Base-by-base conservation (phyloP, 2,113 vertebrate genomes). In the Malurus elegans region DNA sequence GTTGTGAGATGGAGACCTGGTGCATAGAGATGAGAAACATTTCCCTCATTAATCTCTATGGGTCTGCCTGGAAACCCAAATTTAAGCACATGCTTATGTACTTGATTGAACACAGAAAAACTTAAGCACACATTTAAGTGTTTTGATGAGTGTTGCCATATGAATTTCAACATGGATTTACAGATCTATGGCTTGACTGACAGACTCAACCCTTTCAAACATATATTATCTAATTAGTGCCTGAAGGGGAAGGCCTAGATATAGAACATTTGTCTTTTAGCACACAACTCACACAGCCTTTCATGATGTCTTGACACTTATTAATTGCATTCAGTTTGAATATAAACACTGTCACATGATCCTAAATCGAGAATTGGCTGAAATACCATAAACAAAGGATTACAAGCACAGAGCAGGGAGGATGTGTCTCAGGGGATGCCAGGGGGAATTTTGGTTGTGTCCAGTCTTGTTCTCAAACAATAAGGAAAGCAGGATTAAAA, bases 361-460 rank as follows among this genome's bases (percentile, higher is more conserved):
- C 40, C 79, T 83, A 86, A 74, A 94, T 83, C 5, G 34, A 95
- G 91, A 97, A 95, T 92, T 97, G 96, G 95, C 96, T 96, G 80
- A 81, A 95, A 92, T 47, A 94, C 61, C 64, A 85, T 93, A 97
- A 97, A 95, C 95, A 97, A 95, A 90, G 95, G 88, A 97, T 97
- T 97, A 96, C 76, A 95, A 90, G 86, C 83, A 93, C 64, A 78
- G 83, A 93, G 75, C 2, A 4, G 32, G 50, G 74, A 96, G 64
- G 40, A 92, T 91, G 50, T 60, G 21, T 88, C 72, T 90, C 38
- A 1, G n/a, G 56, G 72, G n/a, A 83, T 94, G 90, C 90, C 88
- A 74, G 0, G 0, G 88, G 57, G 88, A 93, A 92, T 87, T 96
- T 70, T 44, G 42, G 87, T 47, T 95, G 38, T 73, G 95, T 92